Conservation (phyloP, 2,888 invertebrate genomes). For the Onchidella celtica region DNA sequence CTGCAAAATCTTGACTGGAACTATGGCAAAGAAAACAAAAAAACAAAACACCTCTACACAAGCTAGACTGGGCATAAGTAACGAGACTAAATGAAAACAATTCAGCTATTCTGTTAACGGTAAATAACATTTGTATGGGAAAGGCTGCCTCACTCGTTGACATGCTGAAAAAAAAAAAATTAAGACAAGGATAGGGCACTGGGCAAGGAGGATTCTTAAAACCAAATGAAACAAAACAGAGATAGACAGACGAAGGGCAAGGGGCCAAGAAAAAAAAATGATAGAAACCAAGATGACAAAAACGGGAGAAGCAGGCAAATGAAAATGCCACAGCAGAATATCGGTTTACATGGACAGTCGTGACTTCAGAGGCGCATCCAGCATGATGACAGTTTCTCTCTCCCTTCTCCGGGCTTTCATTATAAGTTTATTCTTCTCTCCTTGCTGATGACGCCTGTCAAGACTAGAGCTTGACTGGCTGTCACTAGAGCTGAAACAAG, state of each 20-base stretch:
- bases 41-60: background rate
- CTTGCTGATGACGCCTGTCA: constrained; percentile 30
- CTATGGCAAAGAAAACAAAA: background rate
- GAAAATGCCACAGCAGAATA: constrained; percentile 39
- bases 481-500: constrained; percentile 47
- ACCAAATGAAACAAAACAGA: background rate
- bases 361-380: constrained; percentile 39
- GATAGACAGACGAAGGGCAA: too few relatives aligned
- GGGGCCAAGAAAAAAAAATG: constrained; percentile 16
- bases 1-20: background rate
- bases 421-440: constrained; percentile 47
- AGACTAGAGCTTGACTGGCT: constrained; percentile 43
- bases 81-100: background rate
- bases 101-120: constrained; percentile 6
- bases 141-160: background rate
- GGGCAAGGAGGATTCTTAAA: background rate
- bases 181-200: background rate
- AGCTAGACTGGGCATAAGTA: background rate
- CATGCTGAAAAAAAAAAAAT: constrained; percentile 19
- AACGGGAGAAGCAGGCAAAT: constrained; percentile 3
- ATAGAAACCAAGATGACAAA: background rate
- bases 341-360: constrained; percentile 47
- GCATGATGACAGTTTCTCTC: constrained; percentile 25
- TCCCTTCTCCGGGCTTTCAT: constrained; percentile 39
- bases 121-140: constrained; percentile 9